Conservation (phyloP, 2,888 invertebrate species). For the Erebia palarica region DNA sequence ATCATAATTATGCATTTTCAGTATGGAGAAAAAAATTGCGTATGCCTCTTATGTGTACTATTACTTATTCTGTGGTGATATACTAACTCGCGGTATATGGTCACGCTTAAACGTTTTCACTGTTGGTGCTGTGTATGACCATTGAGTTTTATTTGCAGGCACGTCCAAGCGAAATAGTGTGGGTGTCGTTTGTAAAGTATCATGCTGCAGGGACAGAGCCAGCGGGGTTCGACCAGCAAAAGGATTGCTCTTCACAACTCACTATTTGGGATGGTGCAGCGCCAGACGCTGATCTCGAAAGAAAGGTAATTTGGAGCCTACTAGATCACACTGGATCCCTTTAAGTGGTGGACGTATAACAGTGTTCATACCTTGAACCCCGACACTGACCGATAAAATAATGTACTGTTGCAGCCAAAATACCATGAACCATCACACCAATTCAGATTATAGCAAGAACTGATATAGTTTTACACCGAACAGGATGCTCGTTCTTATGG, state of each 20-base stretch:
- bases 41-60: too few relatives aligned
- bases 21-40: not conserved
- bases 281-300: conserved; percentile 75
- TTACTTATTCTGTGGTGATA: too few relatives aligned
- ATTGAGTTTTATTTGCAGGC: conserved; percentile 69
- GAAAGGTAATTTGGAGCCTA: conserved; percentile 60
- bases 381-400: too few relatives aligned
- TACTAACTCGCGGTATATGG: too few relatives aligned
- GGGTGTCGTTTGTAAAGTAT: conserved; percentile 92
- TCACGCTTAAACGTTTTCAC: too few relatives aligned
- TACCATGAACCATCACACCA: too few relatives aligned
- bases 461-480: too few relatives aligned
- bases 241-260: conserved; percentile 88
- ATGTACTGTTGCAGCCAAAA: too few relatives aligned
- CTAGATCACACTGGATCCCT: not conserved
- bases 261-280: conserved; percentile 90
- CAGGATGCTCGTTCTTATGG: too few relatives aligned
- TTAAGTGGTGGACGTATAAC: not conserved
- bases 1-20: not conserved
- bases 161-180: conserved; percentile 88
- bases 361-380: too few relatives aligned
- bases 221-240: conserved; percentile 84
- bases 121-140: too few relatives aligned
- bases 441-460: too few relatives aligned
- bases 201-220: conserved; percentile 87